Conservation (phyloP, 2,797 vertebrate genomes). For the Fistularia tabacaria region DNA sequence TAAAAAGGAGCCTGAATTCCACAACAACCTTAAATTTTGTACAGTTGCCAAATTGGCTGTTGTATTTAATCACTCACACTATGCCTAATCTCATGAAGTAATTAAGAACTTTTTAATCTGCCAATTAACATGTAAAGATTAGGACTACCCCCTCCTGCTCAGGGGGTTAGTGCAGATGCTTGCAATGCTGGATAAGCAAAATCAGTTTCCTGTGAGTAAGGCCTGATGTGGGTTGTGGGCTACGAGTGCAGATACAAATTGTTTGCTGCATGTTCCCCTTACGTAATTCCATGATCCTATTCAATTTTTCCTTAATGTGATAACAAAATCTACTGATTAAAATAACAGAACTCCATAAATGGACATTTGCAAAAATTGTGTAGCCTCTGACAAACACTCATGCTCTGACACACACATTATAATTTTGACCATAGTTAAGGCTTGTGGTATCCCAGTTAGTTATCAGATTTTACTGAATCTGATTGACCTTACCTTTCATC, state of each 20-base stretch:
- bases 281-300: constrained; percentile 72
- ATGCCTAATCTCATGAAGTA: constrained; percentile 68
- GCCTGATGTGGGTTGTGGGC: constrained; percentile 26
- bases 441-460: too few species aligned
- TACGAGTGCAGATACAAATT: constrained; percentile 48
- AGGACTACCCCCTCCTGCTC: constrained; percentile 51
- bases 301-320: constrained; percentile 68
- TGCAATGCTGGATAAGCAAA: constrained; percentile 71
- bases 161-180: constrained; percentile 61
- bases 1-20: constrained; percentile 38
- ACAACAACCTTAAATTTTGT: constrained; percentile 53
- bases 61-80: constrained; percentile 66
- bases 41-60: constrained; percentile 62
- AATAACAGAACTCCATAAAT: constrained; percentile 63
- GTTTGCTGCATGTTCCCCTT: constrained; percentile 60
- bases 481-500: too few species aligned
- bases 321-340: constrained; percentile 65
- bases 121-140: constrained; percentile 71
- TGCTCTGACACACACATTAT: neutral
- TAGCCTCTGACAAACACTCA: constrained; percentile 5
- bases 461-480: too few species aligned
- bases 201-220: constrained; percentile 48
- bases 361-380: constrained; percentile 38
- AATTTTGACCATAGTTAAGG: too few species aligned
- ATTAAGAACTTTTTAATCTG: constrained; percentile 72